These are phyloP conservation scores for Cervus canadensis DNA, from an alignment of 2,113 vertebrate genomes.

Conservation along the genomic window DNA sequence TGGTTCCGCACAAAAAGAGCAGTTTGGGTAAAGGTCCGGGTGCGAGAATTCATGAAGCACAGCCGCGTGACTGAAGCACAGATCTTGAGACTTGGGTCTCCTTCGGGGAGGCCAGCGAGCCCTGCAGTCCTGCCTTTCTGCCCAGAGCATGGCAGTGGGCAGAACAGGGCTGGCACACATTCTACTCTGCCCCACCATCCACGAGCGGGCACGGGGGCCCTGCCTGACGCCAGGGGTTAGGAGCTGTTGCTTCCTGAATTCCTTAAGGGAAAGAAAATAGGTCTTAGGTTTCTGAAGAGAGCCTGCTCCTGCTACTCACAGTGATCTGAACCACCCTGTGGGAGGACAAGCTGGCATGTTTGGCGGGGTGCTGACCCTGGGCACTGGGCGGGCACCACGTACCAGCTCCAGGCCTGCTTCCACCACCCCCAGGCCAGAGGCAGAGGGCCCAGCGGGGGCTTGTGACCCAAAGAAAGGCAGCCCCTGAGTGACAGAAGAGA, in stretches of 20 bases:
- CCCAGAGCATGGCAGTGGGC: neutral
- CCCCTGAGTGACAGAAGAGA: neutral
- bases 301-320: rapidly evolving
- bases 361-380: rapidly evolving
- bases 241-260: neutral
- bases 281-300: neutral
- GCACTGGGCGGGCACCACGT: rapidly evolving
- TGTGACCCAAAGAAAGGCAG: neutral
- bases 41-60: too few relatives aligned
- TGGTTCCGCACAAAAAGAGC: neutral
- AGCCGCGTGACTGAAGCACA: neutral
- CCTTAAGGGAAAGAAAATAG: neutral
- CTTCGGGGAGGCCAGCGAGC: neutral
- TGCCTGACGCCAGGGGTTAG: neutral
- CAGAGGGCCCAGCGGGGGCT: neutral
- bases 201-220: neutral
- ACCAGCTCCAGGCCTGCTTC: neutral
- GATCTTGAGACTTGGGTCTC: neutral
- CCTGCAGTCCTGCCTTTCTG: too few relatives aligned
- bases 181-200: neutral
- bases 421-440: neutral
- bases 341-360: too few relatives aligned
- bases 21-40: neutral
- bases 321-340: neutral
- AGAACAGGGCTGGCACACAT: rapidly evolving